phyloP scores from a whole-genome alignment of 2,888 invertebrate genomes.

The Myopa testacea region DNA sequence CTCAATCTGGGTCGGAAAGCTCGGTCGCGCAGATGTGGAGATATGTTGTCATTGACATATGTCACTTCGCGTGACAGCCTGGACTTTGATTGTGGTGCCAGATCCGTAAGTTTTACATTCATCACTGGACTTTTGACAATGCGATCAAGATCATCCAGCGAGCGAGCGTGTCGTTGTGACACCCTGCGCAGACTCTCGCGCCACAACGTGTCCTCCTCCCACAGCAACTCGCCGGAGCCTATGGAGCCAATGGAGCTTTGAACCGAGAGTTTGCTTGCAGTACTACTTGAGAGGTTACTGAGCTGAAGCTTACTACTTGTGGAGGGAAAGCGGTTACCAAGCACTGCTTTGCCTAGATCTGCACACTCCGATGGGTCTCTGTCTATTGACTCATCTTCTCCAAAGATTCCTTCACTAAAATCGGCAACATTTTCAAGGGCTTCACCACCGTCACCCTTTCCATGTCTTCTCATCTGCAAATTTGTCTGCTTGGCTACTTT shows the following conservation, averaged over 20 bases:
- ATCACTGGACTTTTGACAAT: conserved; percentile 54
- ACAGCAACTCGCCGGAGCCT: conserved; percentile 75
- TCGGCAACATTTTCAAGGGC: conserved; percentile 54
- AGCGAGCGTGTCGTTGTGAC: conserved; percentile 84
- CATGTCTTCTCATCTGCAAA: conserved; percentile 42
- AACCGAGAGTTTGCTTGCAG: conserved; percentile 58
- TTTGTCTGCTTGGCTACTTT: conserved; percentile 59
- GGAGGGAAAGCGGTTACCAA: not conserved
- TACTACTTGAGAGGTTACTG: conserved; percentile 46
- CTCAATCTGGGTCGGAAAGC: conserved; percentile 54
- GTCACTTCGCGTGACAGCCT: conserved; percentile 77
- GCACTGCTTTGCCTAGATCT: not conserved
- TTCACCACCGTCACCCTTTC: conserved; percentile 22
- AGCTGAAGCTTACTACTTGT: conserved; percentile 3
- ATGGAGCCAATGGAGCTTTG: conserved; percentile 50
- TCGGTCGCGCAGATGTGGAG: conserved; percentile 64
- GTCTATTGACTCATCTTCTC: not conserved
- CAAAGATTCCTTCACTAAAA: conserved; percentile 32
- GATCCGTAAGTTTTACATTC: conserved; percentile 34
- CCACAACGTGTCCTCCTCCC: conserved; percentile 88
- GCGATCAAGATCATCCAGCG: conserved; percentile 83
- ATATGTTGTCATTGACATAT: conserved; percentile 81
- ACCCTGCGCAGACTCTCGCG: conserved; percentile 82
- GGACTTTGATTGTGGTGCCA: conserved; percentile 9
- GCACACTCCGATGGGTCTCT: not conserved